Conservation (phyloP, 2,888 invertebrate genomes). For the Rhopalosiphum nymphaeae region DNA sequence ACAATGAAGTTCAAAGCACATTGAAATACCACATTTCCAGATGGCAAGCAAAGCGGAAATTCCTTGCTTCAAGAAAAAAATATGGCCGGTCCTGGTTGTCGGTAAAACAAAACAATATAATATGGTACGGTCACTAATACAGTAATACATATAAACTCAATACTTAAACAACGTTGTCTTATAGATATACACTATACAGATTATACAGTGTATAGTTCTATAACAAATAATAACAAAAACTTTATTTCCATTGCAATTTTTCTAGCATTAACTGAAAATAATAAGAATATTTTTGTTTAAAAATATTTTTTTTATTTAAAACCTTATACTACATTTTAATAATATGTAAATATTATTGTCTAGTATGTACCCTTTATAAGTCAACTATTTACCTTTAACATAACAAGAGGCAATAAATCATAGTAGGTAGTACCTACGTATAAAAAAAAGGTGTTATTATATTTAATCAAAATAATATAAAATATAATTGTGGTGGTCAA, state of each 20-base stretch:
- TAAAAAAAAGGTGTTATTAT: neutral
- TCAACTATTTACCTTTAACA: neutral
- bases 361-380: neutral
- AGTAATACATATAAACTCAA: neutral
- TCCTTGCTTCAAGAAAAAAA: constrained; percentile 47
- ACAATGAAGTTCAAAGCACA: constrained; percentile 90
- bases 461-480: too few species aligned
- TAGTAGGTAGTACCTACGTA: neutral
- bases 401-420: neutral
- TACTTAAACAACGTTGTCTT: neutral
- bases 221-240: neutral
- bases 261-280: neutral
- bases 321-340: neutral
- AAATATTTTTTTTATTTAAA: neutral
- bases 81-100: constrained; percentile 20
- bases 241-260: neutral
- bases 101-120: constrained; percentile 12
- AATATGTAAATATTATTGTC: neutral
- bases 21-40: constrained; percentile 84
- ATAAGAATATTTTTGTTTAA: neutral
- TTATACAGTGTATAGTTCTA: neutral
- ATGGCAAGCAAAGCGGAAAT: constrained; percentile 76
- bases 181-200: neutral
- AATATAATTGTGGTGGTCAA: too few species aligned
- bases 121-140: neutral